phyloP scores from a whole-genome alignment of 2,888 invertebrate genomes.

The Synergus umbraculus region DNA sequence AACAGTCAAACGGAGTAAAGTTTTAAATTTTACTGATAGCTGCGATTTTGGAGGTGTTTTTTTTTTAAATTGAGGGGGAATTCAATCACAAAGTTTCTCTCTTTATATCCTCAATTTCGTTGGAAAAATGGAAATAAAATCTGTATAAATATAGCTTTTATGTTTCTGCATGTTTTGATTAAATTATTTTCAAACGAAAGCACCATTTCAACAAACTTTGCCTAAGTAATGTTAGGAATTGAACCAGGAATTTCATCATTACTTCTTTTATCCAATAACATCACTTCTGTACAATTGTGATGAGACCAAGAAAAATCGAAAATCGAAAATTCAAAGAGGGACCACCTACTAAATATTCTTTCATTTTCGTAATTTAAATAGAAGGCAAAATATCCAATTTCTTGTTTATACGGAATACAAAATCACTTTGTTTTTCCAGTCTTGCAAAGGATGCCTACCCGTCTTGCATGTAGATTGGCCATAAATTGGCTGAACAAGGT shows the following conservation, averaged over 20 bases:
- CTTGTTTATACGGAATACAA: neutral
- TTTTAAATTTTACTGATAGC: constrained; percentile 26
- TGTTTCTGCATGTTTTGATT: neutral
- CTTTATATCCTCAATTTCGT: constrained; percentile 4
- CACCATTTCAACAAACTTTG: too few species aligned
- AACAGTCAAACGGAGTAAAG: constrained; percentile 1
- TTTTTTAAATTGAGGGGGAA: neutral
- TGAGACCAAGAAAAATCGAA: too few species aligned
- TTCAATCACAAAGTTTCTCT: constrained; percentile 10
- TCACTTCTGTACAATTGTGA: too few species aligned
- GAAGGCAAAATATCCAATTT: neutral
- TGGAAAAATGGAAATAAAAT: neutral
- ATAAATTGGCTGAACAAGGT: constrained; percentile 27
- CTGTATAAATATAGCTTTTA: neutral
- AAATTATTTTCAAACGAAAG: neutral
- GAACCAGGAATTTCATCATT: too few species aligned
- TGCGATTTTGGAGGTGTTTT: constrained; percentile 8
- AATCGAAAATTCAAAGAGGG: too few species aligned
- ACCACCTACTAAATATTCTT: neutral
- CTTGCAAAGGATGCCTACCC: constrained; percentile 13
- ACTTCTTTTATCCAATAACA: too few species aligned
- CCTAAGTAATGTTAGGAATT: too few species aligned
- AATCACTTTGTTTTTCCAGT: neutral
- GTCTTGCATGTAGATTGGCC: constrained; percentile 25
- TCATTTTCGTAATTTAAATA: neutral